Evolutionary conservation across 1,140 invertebrate species (phyloP), one percentile per base, ranked within the genome.

Genomic region (Drosophila melanica): DNA sequence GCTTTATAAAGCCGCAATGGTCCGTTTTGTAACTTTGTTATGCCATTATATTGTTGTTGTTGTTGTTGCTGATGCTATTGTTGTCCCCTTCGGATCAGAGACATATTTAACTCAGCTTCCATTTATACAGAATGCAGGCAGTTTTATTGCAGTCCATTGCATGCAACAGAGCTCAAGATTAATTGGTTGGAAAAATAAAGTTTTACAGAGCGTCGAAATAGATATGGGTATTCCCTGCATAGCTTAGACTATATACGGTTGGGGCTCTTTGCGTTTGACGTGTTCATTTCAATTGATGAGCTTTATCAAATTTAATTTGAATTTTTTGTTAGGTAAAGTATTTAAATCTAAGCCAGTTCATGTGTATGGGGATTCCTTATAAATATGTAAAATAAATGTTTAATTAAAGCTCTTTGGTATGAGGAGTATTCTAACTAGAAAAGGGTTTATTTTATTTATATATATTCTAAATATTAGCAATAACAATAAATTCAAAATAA

Each of bases 101-200:
- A 39, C 70, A 68, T 73, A 73, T 73, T 73, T 68, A 73, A 68
- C 33, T 47, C 30, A 30, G 44, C 51, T 70, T 3, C 48, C 39
- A 39, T 59, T 39, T 20, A 20, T 12, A 23, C 37, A 4, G 11
- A 58, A 27, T 33, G 20, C 39, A 33, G 42, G 55, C 42, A 44
- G n/a, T 63, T 51, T 63, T 63, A 53, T 63, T 53, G 47, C 60
- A 30, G 10, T 14, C 33, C 14, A 48, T 48, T 55, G 51, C 30
- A 63, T 51, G 8, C 10, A 39, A 16, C 64, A 72, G 18, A 45
- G 69, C 70, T 69, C 47, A 33, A 69, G 66, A 74, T 74, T 74
- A 74, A 74, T 74, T 70, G 71, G 33, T 63, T 23, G 58, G 33
- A 54, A 44, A 51, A 53, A 45, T 35, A 48, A 7, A 64, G 27